Evolutionary conservation across 30 jellyfish, hydroid and myxozoan genomes (phyloP), one percentile per base, ranked within the genome.

Genomic region (Cassiopea xamachana): DNA sequence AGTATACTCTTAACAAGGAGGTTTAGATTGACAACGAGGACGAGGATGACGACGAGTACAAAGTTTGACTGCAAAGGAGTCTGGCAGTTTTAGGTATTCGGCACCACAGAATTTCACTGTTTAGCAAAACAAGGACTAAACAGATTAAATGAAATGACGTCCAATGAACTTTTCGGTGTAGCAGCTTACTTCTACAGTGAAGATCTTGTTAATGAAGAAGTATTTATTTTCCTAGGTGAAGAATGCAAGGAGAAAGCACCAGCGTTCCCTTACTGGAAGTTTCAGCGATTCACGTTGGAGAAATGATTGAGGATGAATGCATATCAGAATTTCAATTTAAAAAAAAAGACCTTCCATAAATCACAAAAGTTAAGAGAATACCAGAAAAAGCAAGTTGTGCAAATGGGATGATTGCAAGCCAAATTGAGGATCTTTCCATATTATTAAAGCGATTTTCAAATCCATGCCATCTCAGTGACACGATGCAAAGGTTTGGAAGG

Each of bases 401-500:
- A 1, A 76, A 87, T 46, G 83, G 84, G 44, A 69, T 91, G 39
- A 55, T 69, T 39, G 78, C 84, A 71, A 19, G 48, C 77, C 81
- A 69, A 72, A 60, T 68, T 0, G 97, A 89, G 69, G 97, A 80
- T n/a, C 83, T 81, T 18, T 90, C 91, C 51, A 83, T 83, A 5
- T 48, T 77, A 13, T 78, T 83, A 79, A 69, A 72, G 61, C 78
- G 89, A 49, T 59, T 89, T 73, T 71, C 93, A 58, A 73, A 90
- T 86, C 90, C 90, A 27, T 90, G 90, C 72, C 49, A 85, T 49
- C 74, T 55, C 18, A 69, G 83, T 71, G 90, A 84, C 61, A 67
- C 78, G 69, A 76, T 85, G 8, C 81, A 91, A 60, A 61, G 91
- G 60, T 74, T 91, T 91, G 97, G 94, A 61, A 48, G 94, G 60